These are phyloP conservation scores for Eurois occulta DNA, from an alignment of 2,888 invertebrate species.

Conservation along the genomic window DNA sequence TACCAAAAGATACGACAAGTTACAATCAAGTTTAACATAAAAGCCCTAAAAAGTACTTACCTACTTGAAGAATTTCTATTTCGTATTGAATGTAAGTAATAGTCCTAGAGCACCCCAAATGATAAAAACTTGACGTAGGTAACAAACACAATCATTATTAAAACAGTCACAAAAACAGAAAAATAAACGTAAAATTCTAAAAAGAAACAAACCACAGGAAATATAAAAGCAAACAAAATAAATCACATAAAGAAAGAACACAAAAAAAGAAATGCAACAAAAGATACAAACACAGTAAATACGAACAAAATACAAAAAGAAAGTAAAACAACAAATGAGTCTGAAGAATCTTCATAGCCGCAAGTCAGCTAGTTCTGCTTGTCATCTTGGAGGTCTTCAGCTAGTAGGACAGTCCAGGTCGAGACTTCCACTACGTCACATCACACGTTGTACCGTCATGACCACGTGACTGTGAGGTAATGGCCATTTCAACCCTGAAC, in stretches of 20 bases:
- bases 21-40: neutral
- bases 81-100: neutral
- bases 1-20: neutral
- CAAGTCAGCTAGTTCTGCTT: neutral
- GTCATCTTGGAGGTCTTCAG: neutral
- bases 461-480: conserved; percentile 90
- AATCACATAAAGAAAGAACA: neutral
- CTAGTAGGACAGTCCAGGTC: conserved; percentile 76
- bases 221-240: neutral
- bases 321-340: neutral
- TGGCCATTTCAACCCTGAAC: conserved; percentile 89
- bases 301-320: neutral
- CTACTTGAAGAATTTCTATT: neutral
- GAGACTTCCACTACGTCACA: conserved; percentile 90
- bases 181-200: neutral
- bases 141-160: neutral
- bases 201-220: neutral
- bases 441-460: conserved; percentile 88
- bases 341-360: neutral
- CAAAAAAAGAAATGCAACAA: neutral
- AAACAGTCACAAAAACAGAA: neutral
- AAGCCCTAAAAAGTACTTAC: neutral
- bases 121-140: neutral
- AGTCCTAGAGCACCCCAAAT: neutral
- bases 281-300: neutral